These are phyloP conservation scores for Keiferia lycopersicella DNA, from an alignment of 2,888 invertebrate genomes.

Conservation along the genomic window DNA sequence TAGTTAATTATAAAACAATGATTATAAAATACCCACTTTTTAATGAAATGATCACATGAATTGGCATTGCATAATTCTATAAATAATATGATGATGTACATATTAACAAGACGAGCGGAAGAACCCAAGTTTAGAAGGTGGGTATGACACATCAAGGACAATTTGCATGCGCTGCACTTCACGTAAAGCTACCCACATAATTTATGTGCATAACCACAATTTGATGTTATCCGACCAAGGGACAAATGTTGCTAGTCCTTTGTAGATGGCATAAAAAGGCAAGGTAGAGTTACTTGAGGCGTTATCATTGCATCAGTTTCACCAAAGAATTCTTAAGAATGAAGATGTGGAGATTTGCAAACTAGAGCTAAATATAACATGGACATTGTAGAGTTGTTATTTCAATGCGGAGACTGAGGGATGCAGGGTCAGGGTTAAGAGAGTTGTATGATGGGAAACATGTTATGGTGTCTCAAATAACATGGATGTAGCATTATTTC, in stretches of 20 bases:
- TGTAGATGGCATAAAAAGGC: conserved; percentile 4
- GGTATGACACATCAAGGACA: conserved; percentile 20
- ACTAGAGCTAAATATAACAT: background rate
- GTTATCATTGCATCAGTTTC: background rate
- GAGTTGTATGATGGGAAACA: no score
- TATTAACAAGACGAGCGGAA: background rate
- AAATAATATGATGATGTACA: background rate
- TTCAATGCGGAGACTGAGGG: no score
- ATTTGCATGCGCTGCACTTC: conserved; percentile 21
- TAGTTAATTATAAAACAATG: no score
- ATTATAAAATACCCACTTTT: no score
- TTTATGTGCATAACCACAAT: conserved; percentile 12
- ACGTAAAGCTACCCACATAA: conserved; percentile 8
- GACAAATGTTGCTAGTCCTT: conserved; percentile 7
- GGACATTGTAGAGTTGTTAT: background rate
- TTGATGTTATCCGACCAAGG: conserved; percentile 21
- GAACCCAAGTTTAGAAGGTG: background rate
- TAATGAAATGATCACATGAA: no score
- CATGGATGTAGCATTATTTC: no score
- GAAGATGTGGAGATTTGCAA: background rate
- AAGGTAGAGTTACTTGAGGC: background rate
- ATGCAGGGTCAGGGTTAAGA: no score
- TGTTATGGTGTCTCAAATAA: no score
- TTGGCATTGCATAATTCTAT: no score
- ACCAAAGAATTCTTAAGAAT: background rate